Evolutionary conservation across 2,888 invertebrate species (phyloP).

Genomic region (Drosophila incognita): DNA sequence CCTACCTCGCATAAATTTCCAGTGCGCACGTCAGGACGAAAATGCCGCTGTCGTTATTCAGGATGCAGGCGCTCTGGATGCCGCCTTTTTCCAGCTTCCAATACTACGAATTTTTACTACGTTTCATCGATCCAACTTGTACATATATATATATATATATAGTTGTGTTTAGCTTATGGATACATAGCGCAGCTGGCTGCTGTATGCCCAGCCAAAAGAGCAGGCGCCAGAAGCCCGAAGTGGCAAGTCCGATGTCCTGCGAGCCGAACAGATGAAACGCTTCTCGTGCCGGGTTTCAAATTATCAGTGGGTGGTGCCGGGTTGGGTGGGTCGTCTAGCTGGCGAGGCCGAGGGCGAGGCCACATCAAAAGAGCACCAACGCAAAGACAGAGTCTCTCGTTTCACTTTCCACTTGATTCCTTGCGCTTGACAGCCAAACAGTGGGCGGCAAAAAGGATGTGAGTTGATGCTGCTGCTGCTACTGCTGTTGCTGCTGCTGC

Average conservation of each 20-base stretch:
- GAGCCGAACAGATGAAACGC: slow-evolving; percentile 15
- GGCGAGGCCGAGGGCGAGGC: slow-evolving; percentile 66
- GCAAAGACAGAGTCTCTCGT: slow-evolving; percentile 51
- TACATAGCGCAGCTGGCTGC: slow-evolving; percentile 61
- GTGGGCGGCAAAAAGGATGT: slow-evolving; percentile 41
- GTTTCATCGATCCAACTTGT: slow-evolving; percentile 75
- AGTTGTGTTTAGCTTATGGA: slow-evolving; percentile 23
- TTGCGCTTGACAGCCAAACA: slow-evolving; percentile 75
- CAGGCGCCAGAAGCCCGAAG: slow-evolving; percentile 27
- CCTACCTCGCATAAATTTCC: slow-evolving; percentile 82
- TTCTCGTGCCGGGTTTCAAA: slow-evolving; percentile 1
- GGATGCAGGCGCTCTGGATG: slow-evolving; percentile 41
- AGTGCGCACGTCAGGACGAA: slow-evolving; percentile 78
- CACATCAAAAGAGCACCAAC: slow-evolving; percentile 77
- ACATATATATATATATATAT: slow-evolving; percentile 1
- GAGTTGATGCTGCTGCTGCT: slow-evolving; percentile 20
- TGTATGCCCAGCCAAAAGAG: slow-evolving; percentile 76
- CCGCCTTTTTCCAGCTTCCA: slow-evolving; percentile 75
- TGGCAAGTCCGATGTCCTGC: not conserved
- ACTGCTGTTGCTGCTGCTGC: not conserved
- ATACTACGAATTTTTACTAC: slow-evolving; percentile 81
- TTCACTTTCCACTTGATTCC: slow-evolving; percentile 81
- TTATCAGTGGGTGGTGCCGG: slow-evolving; percentile 2
- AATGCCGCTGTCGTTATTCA: slow-evolving; percentile 46
- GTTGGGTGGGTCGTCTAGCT: slow-evolving; percentile 7